Evolutionary conservation across 2,113 vertebrate genomes (phyloP), one percentile per base, ranked within the genome.

Genomic region (Herpailurus yagouaroundi): DNA sequence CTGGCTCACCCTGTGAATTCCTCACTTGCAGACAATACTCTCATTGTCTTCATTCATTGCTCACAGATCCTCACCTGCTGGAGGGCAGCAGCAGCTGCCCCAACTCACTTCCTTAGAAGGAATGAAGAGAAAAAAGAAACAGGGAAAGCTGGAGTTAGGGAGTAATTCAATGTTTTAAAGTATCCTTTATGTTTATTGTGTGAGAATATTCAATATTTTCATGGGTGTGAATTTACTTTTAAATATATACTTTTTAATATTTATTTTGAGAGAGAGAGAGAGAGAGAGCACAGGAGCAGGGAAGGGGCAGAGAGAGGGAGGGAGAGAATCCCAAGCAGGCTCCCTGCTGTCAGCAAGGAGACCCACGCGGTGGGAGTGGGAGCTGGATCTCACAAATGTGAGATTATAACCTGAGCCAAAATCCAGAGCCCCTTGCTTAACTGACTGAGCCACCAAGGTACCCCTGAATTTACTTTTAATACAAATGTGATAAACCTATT

Each of bases 1-100:
- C 74, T 73, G 96, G 73, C 74, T 84, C 66, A 57, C 89, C 73
- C 16, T 36, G 1, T 4, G 63, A 76, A 95, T 96, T 96, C 89
- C 94, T 96, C 36, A 19, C 16, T 69, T 2, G 7, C 8, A 48
- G 89, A 97, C 96, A 98, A 94, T 68, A 87, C 31, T 80, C 12
- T 25, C 57, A 86, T 95, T 97, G 89, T 97, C 92, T 86, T 93
- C 64, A 36, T 91, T 91, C 80, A 71, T 7, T 21, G n/a, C 8
- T 71, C 45, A 73, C 33, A 73, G 63, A 57, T 31, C 57, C 60
- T 85, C 81, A 74, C 80, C 80, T 69, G 88, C 27, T 23, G 64
- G 45, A 60, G 66, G 45, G 68, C 69, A 79, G 27, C 41, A 85
- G 79, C 41, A 25, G 84, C 36, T 64, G 64, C 36, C 38, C 50